Evolutionary conservation across 2,797 vertebrate species (phyloP).

Genomic region (Saguinus oedipus): DNA sequence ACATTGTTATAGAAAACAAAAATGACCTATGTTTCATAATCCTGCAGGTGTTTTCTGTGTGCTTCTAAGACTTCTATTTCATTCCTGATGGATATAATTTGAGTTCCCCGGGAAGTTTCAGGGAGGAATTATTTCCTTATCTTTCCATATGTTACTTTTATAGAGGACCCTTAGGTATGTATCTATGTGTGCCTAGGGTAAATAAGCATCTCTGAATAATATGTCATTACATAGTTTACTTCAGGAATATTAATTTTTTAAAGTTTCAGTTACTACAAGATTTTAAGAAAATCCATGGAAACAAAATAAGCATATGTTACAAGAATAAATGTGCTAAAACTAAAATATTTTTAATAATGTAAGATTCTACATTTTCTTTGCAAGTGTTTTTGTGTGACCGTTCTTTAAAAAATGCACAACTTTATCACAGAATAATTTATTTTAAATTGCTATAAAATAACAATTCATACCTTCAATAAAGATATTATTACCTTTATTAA

Average conservation of each 20-base stretch:
- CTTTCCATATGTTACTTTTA: neutral
- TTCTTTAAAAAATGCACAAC: neutral
- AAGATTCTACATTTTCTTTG: neutral
- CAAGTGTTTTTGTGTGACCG: neutral
- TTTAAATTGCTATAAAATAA: neutral
- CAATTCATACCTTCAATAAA: neutral
- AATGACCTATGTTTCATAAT: neutral
- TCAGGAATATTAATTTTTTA: neutral
- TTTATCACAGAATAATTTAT: neutral
- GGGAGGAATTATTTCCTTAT: neutral
- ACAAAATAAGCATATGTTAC: neutral
- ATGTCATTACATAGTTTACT: neutral
- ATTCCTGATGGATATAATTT: slow-evolving; percentile 35
- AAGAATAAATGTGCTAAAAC: slow-evolving; percentile 10
- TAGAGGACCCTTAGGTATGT: neutral
- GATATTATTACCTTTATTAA: neutral
- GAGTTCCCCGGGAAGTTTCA: neutral
- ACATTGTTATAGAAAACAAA: neutral
- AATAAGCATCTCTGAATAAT: neutral
- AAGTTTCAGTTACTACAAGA: neutral
- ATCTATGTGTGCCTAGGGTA: neutral
- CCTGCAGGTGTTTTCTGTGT: slow-evolving; percentile 13
- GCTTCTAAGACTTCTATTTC: neutral
- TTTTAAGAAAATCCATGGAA: slow-evolving; percentile 6
- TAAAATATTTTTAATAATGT: neutral